Conservation (phyloP, 2,888 invertebrate genomes). For the Syrista parreyssii region DNA sequence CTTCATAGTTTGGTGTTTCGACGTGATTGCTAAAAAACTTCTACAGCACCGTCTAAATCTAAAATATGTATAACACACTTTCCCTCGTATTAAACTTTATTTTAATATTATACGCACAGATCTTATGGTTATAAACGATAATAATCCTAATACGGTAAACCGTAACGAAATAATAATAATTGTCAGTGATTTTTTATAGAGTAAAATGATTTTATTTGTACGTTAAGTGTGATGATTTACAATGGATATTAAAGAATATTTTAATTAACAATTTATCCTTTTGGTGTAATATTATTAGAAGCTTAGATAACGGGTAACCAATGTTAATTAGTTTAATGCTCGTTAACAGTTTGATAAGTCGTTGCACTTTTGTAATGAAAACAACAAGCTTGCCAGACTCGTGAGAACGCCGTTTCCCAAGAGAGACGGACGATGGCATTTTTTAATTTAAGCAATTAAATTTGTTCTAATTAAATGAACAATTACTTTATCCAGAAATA, state of each 20-base stretch:
- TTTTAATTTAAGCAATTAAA: not conserved
- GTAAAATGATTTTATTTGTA: not conserved
- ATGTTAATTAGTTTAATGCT: not conserved
- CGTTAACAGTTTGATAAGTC: not conserved
- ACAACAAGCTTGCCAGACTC: not conserved
- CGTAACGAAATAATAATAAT: not conserved
- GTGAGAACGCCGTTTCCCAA: not conserved
- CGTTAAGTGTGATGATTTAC: not conserved
- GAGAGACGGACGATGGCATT: not conserved
- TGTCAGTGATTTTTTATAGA: not conserved
- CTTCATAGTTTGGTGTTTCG: not conserved
- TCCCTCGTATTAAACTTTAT: not conserved
- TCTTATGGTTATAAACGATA: not conserved
- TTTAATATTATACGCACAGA: not conserved
- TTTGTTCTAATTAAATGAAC: not conserved
- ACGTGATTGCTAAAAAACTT: not conserved
- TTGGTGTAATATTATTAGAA: not conserved
- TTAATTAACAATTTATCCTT: not conserved
- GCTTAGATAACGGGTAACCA: not conserved
- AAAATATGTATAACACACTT: not conserved
- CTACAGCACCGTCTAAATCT: not conserved
- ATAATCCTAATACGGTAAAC: not conserved
- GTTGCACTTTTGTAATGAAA: not conserved
- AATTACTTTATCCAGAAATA: not conserved
- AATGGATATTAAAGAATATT: not conserved